Conservation (phyloP, 2,888 invertebrate genomes). For the Parthenolecanium corni region DNA sequence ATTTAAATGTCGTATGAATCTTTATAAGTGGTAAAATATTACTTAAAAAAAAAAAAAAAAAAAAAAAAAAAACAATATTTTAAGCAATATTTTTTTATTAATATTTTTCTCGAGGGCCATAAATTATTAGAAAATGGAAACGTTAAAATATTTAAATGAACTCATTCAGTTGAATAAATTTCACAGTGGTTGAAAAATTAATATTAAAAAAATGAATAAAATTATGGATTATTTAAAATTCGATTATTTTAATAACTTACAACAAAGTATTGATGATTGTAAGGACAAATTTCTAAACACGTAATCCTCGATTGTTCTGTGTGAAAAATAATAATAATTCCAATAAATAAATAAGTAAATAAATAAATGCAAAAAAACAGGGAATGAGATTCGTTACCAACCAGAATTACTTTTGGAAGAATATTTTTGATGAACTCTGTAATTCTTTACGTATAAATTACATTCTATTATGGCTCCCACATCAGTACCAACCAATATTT, state of each 20-base stretch:
- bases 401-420: not conserved
- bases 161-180: too few species aligned
- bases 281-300: conserved; percentile 11
- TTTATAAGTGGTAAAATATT: too few species aligned
- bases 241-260: not conserved
- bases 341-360: not conserved
- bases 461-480: not conserved
- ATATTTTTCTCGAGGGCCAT: too few species aligned
- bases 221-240: not conserved
- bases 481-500: conserved; percentile 5
- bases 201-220: too few species aligned
- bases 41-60: conserved; percentile 4
- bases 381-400: not conserved
- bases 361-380: not conserved
- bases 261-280: conserved; percentile 7
- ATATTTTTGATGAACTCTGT: conserved; percentile 1
- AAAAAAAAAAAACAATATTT: too few species aligned
- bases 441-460: conserved; percentile 1
- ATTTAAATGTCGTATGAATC: too few species aligned
- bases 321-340: not conserved
- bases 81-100: too few species aligned
- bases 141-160: too few species aligned
- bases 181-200: too few species aligned
- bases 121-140: too few species aligned
- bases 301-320: conserved; percentile 4